These are phyloP conservation scores for Ophion ventricosus DNA, from an alignment of 2,888 invertebrate species.

Conservation along the genomic window DNA sequence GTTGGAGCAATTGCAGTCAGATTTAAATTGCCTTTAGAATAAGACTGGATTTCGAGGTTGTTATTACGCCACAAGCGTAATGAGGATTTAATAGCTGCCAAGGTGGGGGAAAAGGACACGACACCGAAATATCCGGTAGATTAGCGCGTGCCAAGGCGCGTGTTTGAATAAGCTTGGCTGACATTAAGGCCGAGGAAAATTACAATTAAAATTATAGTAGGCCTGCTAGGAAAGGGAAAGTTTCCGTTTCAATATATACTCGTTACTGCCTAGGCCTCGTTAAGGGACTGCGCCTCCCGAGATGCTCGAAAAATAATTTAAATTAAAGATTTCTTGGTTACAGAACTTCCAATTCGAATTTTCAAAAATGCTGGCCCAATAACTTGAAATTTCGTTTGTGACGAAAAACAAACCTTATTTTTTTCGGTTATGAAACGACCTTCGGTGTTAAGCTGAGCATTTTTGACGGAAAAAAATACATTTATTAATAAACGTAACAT, in stretches of 20 bases:
- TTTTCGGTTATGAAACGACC: too few relatives aligned
- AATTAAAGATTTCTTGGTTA: too few relatives aligned
- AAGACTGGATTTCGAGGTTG: conserved; percentile 70
- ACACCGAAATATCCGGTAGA: conserved; percentile 36
- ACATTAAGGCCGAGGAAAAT: conserved; percentile 20
- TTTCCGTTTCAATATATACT: background rate
- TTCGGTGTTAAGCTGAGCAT: background rate
- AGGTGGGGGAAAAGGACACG: conserved; percentile 19
- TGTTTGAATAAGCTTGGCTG: conserved; percentile 41
- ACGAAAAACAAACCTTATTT: too few relatives aligned
- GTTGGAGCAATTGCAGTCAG: conserved; percentile 19
- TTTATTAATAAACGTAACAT: conserved; percentile 1
- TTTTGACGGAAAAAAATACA: conserved; percentile 15
- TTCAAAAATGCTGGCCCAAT: too few relatives aligned
- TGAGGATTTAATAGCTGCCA: conserved; percentile 73
- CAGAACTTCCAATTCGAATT: too few relatives aligned
- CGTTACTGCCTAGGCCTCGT: background rate
- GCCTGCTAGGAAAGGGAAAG: background rate
- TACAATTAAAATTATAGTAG: conserved; percentile 27
- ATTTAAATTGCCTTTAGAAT: conserved; percentile 63
- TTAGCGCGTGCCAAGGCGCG: conserved; percentile 44
- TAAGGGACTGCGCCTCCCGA: background rate
- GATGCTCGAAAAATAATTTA: too few relatives aligned
- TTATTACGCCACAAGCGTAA: conserved; percentile 71
- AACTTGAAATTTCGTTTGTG: too few relatives aligned